phyloP scores from a whole-genome alignment of 1,140 invertebrate genomes.

The Archivesica marissinica region DNA sequence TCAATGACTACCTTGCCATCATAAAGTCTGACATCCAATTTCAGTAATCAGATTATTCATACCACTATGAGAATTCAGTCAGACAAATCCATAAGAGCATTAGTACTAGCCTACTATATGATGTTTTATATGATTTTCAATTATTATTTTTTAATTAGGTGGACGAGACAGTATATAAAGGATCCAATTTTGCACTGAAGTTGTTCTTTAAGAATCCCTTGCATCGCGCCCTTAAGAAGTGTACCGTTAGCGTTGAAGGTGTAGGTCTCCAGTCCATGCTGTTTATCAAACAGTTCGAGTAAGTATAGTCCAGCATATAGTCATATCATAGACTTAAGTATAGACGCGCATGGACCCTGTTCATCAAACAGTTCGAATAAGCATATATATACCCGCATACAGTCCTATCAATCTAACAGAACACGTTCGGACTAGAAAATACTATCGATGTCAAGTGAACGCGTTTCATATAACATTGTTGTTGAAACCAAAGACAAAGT shows the following conservation, averaged over 20 bases:
- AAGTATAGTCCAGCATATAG: neutral
- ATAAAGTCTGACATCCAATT: neutral
- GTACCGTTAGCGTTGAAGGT: conserved; percentile 52
- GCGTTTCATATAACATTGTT: no score
- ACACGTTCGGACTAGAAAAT: no score
- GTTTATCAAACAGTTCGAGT: conserved; percentile 48
- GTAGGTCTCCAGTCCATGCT: conserved; percentile 47
- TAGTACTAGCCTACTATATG: neutral
- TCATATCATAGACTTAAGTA: neutral
- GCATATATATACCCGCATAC: no score
- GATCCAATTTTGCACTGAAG: conserved; percentile 38
- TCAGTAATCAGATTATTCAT: no score
- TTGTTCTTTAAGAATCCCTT: conserved; percentile 58
- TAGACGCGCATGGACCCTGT: no score
- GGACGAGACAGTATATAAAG: conserved; percentile 35
- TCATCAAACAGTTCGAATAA: no score
- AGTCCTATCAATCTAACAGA: no score
- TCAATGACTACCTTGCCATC: neutral
- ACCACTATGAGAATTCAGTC: no score
- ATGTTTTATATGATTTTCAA: neutral
- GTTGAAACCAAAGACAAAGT: no score
- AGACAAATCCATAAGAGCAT: neutral
- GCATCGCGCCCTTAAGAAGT: conserved; percentile 20
- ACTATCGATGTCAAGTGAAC: no score
- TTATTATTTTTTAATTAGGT: conserved; percentile 4